These are phyloP conservation scores for Gastrophysa polygoni DNA, from an alignment of 2,888 invertebrate genomes.

Conservation along the genomic window DNA sequence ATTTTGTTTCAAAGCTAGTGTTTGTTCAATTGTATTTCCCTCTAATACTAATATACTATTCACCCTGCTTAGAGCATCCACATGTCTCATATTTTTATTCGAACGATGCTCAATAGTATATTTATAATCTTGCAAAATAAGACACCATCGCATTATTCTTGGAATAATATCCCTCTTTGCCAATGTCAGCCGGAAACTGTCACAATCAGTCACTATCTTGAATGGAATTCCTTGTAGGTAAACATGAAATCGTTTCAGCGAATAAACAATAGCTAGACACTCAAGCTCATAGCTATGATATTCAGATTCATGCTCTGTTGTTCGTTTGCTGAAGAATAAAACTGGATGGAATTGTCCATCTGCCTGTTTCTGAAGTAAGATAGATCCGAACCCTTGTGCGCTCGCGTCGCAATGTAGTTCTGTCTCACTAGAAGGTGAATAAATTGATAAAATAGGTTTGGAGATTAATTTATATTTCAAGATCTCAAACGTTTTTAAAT, in stretches of 20 bases:
- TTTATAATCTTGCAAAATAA: constrained; percentile 26
- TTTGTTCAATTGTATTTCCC: constrained; percentile 31
- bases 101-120: constrained; percentile 33
- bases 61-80: constrained; percentile 25
- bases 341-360: constrained; percentile 41
- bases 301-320: constrained; percentile 36
- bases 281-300: constrained; percentile 47
- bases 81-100: constrained; percentile 22
- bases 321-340: constrained; percentile 44
- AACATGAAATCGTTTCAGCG: constrained; percentile 34
- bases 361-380: constrained; percentile 31
- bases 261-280: constrained; percentile 38
- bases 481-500: constrained; percentile 36
- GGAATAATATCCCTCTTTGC: constrained; percentile 27
- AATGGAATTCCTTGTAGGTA: constrained; percentile 30
- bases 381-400: constrained; percentile 39
- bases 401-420: constrained; percentile 48
- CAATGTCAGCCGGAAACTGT: constrained; percentile 27
- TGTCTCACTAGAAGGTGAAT: constrained; percentile 38
- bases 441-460: constrained; percentile 36
- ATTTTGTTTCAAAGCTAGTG: constrained; percentile 19
- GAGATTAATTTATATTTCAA: constrained; percentile 32
- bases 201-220: constrained; percentile 31
- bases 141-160: constrained; percentile 26
- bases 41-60: constrained; percentile 29